Evolutionary conservation across 2,888 invertebrate genomes (phyloP).

Genomic region (Andrena minutula): DNA sequence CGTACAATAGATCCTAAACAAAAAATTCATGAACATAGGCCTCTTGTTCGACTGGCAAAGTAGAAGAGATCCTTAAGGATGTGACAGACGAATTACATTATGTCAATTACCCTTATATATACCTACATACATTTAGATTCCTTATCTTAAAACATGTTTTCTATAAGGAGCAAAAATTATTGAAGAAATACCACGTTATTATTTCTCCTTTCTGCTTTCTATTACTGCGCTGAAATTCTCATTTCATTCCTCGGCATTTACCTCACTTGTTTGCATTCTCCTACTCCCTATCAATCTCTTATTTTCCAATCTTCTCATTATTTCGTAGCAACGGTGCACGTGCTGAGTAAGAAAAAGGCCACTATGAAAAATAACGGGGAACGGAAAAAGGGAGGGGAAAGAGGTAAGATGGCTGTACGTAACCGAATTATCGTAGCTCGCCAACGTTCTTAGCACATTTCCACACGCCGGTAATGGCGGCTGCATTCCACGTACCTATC

Average conservation of each 20-base stretch:
- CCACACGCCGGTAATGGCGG: conserved; percentile 87
- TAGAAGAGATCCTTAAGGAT: too few species aligned
- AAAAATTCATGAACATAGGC: too few species aligned
- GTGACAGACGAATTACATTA: too few species aligned
- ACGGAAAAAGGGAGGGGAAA: not conserved
- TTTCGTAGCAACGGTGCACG: not conserved
- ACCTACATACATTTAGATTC: too few species aligned
- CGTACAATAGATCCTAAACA: too few species aligned
- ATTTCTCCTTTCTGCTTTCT: too few species aligned
- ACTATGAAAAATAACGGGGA: not conserved
- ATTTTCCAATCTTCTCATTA: conserved; percentile 1
- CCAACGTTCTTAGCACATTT: conserved; percentile 86
- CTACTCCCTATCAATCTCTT: not conserved
- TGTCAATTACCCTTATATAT: too few species aligned
- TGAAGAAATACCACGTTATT: too few species aligned
- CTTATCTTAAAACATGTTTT: too few species aligned
- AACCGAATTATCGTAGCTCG: conserved; percentile 87
- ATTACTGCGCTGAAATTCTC: not conserved
- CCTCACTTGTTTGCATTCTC: not conserved
- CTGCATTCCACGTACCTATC: conserved; percentile 86
- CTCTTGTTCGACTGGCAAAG: too few species aligned
- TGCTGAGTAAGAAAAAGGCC: not conserved
- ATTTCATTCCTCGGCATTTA: not conserved
- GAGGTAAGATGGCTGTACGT: not conserved
- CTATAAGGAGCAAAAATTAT: too few species aligned